phyloP scores from a whole-genome alignment of 2,113 vertebrate species.

The Dendrocopos noguchii region DNA sequence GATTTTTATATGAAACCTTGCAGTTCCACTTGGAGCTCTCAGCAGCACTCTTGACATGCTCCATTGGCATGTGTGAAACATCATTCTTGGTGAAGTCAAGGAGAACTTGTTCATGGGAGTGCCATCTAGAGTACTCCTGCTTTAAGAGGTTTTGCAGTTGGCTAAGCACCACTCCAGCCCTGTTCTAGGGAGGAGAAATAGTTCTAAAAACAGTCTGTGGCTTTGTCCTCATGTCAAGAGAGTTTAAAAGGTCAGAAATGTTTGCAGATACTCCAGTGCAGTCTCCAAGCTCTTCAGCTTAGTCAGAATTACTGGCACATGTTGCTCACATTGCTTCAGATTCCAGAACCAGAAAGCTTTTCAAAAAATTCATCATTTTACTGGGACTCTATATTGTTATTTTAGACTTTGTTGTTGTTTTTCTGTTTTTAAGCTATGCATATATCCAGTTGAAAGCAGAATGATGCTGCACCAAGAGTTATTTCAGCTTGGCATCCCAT shows the following conservation, averaged over 20 bases:
- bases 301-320: neutral
- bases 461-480: neutral
- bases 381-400: neutral
- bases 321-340: neutral
- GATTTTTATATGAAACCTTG: neutral
- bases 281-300: neutral
- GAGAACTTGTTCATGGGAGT: neutral
- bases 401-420: neutral
- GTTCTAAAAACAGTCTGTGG: neutral
- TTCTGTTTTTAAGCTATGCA: neutral
- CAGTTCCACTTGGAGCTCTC: neutral
- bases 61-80: neutral
- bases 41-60: neutral
- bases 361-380: neutral
- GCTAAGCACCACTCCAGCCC: neutral
- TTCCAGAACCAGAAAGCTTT: neutral
- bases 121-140: neutral
- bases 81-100: neutral
- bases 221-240: neutral
- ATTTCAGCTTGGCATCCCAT: neutral
- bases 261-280: neutral
- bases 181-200: neutral
- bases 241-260: neutral
- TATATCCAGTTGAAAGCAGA: neutral
- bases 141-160: neutral